Percentiles rank a stretch among this genome's conserved stretches.
Conservation (phyloP, 2,797 vertebrate species). For the Sandelia bainsii region DNA sequence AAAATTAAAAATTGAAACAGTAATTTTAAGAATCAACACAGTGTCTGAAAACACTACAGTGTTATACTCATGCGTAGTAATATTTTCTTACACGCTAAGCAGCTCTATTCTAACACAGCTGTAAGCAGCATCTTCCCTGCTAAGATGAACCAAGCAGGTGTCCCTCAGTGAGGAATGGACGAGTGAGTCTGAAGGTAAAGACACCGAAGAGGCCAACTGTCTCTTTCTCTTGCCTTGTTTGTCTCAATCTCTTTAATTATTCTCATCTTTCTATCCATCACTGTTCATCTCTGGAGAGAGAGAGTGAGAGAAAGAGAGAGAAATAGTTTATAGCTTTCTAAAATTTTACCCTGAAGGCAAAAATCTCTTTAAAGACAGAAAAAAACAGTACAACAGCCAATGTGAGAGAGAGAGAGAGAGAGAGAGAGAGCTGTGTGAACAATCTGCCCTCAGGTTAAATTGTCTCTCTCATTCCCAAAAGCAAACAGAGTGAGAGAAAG, state of each 20-base stretch:
- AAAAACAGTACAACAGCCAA: constrained; percentile 15
- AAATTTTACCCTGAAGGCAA: constrained; percentile 54
- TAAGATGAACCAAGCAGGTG: not conserved
- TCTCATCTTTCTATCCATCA: constrained; percentile 34
- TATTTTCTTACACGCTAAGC: no score
- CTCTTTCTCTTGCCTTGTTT: constrained; percentile 1
- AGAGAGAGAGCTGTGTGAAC: not conserved
- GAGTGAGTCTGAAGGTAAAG: not conserved
- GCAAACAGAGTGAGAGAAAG: not conserved
- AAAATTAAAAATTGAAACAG: no score
- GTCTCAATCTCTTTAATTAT: constrained; percentile 10
- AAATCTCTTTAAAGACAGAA: constrained; percentile 29
- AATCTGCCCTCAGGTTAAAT: constrained; percentile 52
- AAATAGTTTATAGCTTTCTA: constrained; percentile 48
- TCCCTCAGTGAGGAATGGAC: not conserved
- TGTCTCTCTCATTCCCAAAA: constrained; percentile 17
- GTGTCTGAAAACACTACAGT: no score
- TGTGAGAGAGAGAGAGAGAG: not conserved
- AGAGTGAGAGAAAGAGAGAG: constrained; percentile 15
- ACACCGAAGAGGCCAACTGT: not conserved
- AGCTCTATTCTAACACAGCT: no score
- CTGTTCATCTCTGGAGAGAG: constrained; percentile 21
- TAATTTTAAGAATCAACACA: no score
- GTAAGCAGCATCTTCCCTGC: not conserved
- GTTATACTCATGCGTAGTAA: no score